A percentile compares a stretch with the other conserved stretches of the same genome.
Evolutionary conservation across 1,140 invertebrate species (phyloP).

Genomic region (Cataglyphis hispanica): DNA sequence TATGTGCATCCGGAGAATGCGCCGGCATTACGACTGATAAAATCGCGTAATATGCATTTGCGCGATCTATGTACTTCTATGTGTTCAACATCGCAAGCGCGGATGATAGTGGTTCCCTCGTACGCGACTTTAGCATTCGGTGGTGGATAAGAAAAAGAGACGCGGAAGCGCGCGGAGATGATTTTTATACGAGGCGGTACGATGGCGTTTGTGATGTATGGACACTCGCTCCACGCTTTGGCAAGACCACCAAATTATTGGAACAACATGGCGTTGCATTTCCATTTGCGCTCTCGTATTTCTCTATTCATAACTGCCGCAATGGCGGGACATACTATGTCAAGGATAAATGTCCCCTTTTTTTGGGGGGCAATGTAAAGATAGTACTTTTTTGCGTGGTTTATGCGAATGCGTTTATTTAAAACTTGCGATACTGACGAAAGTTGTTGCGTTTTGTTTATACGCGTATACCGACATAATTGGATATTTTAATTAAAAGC

Average conservation of each 20-base stretch:
- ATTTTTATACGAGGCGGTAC: slow-evolving; percentile 1
- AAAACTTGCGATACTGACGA: neutral
- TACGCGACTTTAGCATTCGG: neutral
- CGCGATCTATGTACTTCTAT: neutral
- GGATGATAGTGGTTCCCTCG: neutral
- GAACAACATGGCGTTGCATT: slow-evolving; percentile 24
- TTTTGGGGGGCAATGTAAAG: neutral
- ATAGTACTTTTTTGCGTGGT: slow-evolving; percentile 6
- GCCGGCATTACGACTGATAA: slow-evolving; percentile 32
- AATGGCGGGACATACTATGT: neutral
- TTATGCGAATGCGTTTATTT: neutral
- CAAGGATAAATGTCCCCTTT: slow-evolving; percentile 20
- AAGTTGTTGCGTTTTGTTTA: neutral
- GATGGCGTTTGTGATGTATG: neutral
- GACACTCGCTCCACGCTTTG: neutral
- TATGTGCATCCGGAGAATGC: neutral
- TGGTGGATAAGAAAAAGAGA: slow-evolving; percentile 9
- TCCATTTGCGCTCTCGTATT: slow-evolving; percentile 56
- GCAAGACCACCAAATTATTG: slow-evolving; percentile 42
- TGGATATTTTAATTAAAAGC: neutral
- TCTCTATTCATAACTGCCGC: slow-evolving; percentile 54
- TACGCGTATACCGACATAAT: too few relatives aligned
- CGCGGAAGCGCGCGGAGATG: neutral
- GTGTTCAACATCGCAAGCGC: neutral
- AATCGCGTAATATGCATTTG: neutral